Percentiles rank a stretch among this genome's conserved stretches.
Evolutionary conservation across 2,888 invertebrate genomes (phyloP).

Genomic region (Prosopocoilus inquinatus): DNA sequence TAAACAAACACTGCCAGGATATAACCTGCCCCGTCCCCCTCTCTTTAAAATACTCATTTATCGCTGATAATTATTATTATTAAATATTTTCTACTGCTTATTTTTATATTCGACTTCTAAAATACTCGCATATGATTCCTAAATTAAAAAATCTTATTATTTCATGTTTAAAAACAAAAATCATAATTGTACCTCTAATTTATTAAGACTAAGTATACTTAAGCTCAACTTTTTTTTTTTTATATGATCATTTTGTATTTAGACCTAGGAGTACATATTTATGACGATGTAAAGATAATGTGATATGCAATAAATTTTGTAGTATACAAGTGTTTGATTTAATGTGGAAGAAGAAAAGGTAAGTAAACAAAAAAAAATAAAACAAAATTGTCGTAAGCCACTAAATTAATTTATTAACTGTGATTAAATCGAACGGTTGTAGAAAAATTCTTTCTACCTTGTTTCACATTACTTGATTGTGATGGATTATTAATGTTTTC

Average conservation of each 20-base stretch:
- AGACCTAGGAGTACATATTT: constrained; percentile 25
- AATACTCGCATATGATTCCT: constrained; percentile 17
- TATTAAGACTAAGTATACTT: constrained; percentile 28
- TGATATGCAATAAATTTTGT: constrained; percentile 26
- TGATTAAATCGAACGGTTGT: background rate
- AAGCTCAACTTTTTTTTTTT: constrained; percentile 36
- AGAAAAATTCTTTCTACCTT: background rate
- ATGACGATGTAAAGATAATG: constrained; percentile 21
- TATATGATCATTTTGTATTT: constrained; percentile 26
- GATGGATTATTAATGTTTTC: background rate
- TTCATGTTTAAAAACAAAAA: no score
- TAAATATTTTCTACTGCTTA: background rate
- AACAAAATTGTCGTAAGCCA: no score
- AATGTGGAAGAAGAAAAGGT: no score
- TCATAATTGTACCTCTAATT: constrained; percentile 16
- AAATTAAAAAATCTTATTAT: constrained; percentile 13
- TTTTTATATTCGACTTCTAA: background rate
- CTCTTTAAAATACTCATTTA: background rate
- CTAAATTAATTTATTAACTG: background rate
- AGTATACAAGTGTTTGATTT: constrained; percentile 7
- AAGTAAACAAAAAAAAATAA: no score
- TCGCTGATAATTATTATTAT: background rate
- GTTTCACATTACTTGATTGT: background rate
- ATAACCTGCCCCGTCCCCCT: background rate
- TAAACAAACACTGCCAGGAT: constrained; percentile 8